These are phyloP conservation scores for Saimiri boliviensis DNA, from an alignment of 2,113 vertebrate species.

Conservation along the genomic window DNA sequence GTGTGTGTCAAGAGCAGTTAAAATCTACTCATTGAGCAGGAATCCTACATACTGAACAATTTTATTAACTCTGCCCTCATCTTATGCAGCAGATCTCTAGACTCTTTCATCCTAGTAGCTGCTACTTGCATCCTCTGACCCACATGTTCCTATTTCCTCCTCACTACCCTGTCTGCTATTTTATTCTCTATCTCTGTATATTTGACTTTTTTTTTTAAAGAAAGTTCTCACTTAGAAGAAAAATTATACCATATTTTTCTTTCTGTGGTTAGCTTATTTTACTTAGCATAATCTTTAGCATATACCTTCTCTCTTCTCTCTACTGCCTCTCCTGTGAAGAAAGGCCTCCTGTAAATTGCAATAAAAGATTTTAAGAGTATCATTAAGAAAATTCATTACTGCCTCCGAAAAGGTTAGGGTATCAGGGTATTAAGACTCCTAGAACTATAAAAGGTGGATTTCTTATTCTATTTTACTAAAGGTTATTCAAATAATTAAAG, in stretches of 20 bases:
- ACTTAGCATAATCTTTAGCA: background rate
- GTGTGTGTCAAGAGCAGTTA: background rate
- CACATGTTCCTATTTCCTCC: accelerated
- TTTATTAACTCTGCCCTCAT: background rate
- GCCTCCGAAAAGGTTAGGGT: background rate
- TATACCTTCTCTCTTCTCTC: background rate
- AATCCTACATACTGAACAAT: too few species aligned
- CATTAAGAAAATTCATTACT: background rate
- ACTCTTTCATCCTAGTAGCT: background rate
- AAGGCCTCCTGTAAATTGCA: background rate
- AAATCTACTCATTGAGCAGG: background rate
- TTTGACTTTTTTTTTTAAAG: background rate
- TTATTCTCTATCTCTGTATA: background rate
- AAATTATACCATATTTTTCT: background rate
- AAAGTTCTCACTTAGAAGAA: background rate
- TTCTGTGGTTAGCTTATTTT: background rate
- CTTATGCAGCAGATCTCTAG: background rate
- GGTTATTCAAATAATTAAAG: constrained; percentile 4
- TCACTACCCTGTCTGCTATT: background rate
- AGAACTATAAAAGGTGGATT: background rate
- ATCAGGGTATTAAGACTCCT: background rate
- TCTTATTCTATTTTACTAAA: background rate
- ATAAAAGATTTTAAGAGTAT: background rate
- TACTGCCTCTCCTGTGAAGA: background rate
- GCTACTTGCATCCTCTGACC: background rate